Percentiles rank a stretch among this genome's conserved stretches.
phyloP scores from a whole-genome alignment of 2,113 vertebrate species.

The Sylvia atricapilla region DNA sequence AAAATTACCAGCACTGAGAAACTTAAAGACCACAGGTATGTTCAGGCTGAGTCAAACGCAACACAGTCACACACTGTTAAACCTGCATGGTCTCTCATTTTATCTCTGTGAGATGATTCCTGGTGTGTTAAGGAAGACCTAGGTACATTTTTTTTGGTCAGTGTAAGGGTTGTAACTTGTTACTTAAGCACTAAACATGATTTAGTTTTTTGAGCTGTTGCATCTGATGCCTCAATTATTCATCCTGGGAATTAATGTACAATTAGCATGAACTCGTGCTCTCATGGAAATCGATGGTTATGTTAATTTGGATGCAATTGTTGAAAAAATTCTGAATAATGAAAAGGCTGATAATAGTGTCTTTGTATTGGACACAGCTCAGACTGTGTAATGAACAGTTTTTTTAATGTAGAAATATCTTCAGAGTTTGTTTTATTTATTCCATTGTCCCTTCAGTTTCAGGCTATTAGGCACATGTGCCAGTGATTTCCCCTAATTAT shows the following conservation, averaged over 20 bases:
- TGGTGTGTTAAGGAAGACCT: conserved; percentile 67
- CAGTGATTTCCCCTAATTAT: neutral
- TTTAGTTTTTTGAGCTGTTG: conserved; percentile 61
- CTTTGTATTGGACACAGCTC: conserved; percentile 48
- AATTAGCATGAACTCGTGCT: conserved; percentile 68
- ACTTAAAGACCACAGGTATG: conserved; percentile 43
- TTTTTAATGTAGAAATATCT: conserved; percentile 9
- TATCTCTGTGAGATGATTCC: conserved; percentile 60
- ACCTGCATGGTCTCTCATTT: conserved; percentile 59
- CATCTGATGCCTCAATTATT: conserved; percentile 73
- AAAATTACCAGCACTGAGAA: neutral
- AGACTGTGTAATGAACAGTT: conserved; percentile 10
- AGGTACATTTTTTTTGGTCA: conserved; percentile 72
- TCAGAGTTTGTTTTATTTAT: conserved; percentile 42
- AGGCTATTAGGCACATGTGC: neutral
- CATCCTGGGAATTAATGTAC: conserved; percentile 72
- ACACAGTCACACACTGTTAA: conserved; percentile 43
- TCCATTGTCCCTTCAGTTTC: conserved; percentile 8
- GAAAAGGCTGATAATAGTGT: conserved; percentile 55
- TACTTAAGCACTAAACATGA: conserved; percentile 68
- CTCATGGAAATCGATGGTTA: conserved; percentile 67
- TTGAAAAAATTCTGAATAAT: conserved; percentile 61
- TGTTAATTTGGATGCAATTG: conserved; percentile 55
- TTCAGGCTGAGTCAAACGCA: conserved; percentile 31
- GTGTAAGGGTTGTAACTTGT: conserved; percentile 57